These are phyloP conservation scores for Cisticola juncidis DNA, from an alignment of 2,113 vertebrate species.

Conservation along the genomic window DNA sequence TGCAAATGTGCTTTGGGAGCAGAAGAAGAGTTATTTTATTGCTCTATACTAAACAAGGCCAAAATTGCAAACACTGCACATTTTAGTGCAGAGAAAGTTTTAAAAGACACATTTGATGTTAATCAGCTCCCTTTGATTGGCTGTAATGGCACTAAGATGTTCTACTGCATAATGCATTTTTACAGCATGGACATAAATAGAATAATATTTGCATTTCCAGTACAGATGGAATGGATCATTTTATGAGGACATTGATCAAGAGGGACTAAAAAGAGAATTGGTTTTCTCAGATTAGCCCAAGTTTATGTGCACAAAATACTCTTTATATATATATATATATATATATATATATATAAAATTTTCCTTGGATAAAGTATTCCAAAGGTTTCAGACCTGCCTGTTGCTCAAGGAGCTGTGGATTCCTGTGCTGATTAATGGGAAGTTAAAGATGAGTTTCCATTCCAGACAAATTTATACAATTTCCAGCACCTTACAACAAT, in stretches of 20 bases:
- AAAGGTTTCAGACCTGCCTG: constrained; percentile 75
- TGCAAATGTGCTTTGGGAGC: neutral
- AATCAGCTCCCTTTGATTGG: neutral
- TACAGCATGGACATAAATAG: neutral
- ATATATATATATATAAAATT: neutral
- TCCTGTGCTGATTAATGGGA: constrained; percentile 77
- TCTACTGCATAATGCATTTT: neutral
- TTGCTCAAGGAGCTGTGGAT: constrained; percentile 84
- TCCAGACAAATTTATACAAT: neutral
- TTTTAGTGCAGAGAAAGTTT: neutral
- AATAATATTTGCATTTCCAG: constrained; percentile 61
- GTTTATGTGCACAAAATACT: constrained; percentile 80
- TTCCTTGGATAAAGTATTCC: constrained; percentile 79
- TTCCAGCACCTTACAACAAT: neutral
- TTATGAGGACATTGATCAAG: constrained; percentile 76
- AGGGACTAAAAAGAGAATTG: constrained; percentile 68
- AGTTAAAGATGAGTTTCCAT: constrained; percentile 25
- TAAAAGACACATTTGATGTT: neutral
- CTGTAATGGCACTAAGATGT: neutral
- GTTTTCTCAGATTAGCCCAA: constrained; percentile 83
- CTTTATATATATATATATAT: constrained; percentile 13
- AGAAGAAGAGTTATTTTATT: neutral
- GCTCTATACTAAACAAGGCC: neutral
- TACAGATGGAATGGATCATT: constrained; percentile 79
- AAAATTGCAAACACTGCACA: neutral